These are phyloP conservation scores for Hipposideros larvatus DNA, from an alignment of 2,797 vertebrate genomes.

Conservation along the genomic window DNA sequence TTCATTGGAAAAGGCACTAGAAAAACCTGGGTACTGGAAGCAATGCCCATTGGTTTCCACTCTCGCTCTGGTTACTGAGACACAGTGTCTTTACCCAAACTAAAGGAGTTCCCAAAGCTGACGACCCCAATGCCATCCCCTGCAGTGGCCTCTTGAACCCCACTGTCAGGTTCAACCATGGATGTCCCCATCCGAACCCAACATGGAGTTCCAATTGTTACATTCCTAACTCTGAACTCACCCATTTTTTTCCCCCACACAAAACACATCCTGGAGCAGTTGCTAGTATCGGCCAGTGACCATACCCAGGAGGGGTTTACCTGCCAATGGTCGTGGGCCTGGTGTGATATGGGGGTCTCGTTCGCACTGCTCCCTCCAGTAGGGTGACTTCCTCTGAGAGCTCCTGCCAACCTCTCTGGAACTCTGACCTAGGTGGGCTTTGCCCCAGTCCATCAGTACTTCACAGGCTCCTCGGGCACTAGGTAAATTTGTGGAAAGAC, in stretches of 20 bases:
- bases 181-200: neutral
- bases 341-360: neutral
- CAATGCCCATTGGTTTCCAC: neutral
- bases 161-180: neutral
- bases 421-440: neutral
- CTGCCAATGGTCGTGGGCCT: neutral
- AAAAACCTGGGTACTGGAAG: neutral
- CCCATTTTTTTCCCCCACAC: neutral
- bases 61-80: neutral
- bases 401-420: neutral
- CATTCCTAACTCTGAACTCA: neutral
- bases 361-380: neutral
- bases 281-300: neutral
- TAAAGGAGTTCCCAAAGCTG: neutral
- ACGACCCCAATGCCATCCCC: neutral
- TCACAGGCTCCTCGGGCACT: neutral
- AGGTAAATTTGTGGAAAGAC: neutral
- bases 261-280: neutral
- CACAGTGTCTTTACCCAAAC: neutral
- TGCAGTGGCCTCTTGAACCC: neutral
- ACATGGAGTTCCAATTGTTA: neutral
- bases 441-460: neutral
- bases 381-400: neutral
- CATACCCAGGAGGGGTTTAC: neutral
- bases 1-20: neutral